Base-by-base conservation (phyloP, 2,113 vertebrate genomes). In the Pimephales promelas region DNA sequence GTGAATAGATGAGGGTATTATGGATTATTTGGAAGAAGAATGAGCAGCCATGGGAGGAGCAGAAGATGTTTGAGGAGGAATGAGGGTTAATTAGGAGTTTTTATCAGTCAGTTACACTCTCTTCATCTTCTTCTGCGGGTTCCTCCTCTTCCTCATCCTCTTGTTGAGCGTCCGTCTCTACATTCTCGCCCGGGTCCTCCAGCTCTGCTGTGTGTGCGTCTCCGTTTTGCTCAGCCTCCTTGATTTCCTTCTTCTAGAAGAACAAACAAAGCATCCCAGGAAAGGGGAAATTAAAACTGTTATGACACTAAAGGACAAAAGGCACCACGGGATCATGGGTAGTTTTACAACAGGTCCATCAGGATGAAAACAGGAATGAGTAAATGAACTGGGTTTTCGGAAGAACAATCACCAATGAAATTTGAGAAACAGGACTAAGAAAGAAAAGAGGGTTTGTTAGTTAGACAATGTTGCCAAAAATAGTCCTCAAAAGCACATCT, bases 21-120 rank as follows among this genome's bases (percentile, higher is more conserved):
- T 83, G 74, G 22, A 79, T 80, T 79, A 87, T 70, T 86, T 75
- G 77, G 10, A 80, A 10, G 81, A 61, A 78, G 78, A 79, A 90
- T 89, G 87, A 87, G 77, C 83, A 84, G 85, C 84, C 62, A 62
- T 83, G 61, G 7, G 81, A 74, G 18, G 18, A 79, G 85, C 66
- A 85, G 49, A 11, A n/a, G 18, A 62, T 79, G 88, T 47, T n/a
- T 22, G 22, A 26, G 9, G 34, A 86, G 24, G 20, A 54, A 36
- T 7, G 61, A 85, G 43, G 73, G 28, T 31, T 81, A 72, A 84
- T 56, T 54, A 7, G 36, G 68, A 70, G 45, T 57, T 84, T 40
- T 57, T 77, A 85, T 82, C 52, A 89, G 85, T 82, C 45, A 90
- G 87, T 92, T 94, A 94, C 91, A 90, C 86, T 91, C 64, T 91